Percentiles rank a stretch among this genome's conserved stretches.
Evolutionary conservation across 2,797 vertebrate genomes (phyloP).

Genomic region (Lagodon rhomboides): DNA sequence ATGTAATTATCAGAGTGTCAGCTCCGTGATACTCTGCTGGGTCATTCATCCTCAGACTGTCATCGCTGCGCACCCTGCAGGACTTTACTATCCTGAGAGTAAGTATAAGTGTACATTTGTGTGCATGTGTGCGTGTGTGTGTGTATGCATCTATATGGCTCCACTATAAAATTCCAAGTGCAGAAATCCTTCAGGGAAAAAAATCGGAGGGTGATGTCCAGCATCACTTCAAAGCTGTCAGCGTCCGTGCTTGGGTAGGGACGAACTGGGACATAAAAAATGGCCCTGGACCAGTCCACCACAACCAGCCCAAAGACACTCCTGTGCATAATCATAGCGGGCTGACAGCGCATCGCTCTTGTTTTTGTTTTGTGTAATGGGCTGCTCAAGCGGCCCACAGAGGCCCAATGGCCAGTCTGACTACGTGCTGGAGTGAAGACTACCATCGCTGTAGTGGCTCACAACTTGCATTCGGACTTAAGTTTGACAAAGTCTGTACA

Average conservation of each 20-base stretch:
- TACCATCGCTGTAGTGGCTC: constrained; percentile 22
- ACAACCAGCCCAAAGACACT: too few species aligned
- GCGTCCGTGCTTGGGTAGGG: background rate
- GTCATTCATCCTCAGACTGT: constrained; percentile 78
- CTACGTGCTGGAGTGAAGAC: constrained; percentile 20
- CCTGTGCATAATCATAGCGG: too few species aligned
- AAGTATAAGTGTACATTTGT: constrained; percentile 22
- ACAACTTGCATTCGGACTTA: constrained; percentile 41
- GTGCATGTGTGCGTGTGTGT: constrained; percentile 17
- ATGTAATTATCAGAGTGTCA: constrained; percentile 83
- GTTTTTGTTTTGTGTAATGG: too few species aligned
- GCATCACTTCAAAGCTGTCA: constrained; percentile 48
- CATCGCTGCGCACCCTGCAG: constrained; percentile 55
- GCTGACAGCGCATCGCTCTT: too few species aligned
- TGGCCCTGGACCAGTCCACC: too few species aligned
- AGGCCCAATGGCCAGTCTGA: background rate
- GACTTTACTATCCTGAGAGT: constrained; percentile 53
- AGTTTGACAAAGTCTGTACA: constrained; percentile 46
- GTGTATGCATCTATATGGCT: background rate
- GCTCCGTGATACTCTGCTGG: constrained; percentile 68
- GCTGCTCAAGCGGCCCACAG: too few species aligned
- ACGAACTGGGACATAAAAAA: too few species aligned
- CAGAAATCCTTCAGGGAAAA: constrained; percentile 20
- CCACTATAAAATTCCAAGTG: constrained; percentile 35
- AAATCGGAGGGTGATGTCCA: constrained; percentile 40